phyloP scores from a whole-genome alignment of 2,113 vertebrate genomes.

The Lepisosteus osseus region DNA sequence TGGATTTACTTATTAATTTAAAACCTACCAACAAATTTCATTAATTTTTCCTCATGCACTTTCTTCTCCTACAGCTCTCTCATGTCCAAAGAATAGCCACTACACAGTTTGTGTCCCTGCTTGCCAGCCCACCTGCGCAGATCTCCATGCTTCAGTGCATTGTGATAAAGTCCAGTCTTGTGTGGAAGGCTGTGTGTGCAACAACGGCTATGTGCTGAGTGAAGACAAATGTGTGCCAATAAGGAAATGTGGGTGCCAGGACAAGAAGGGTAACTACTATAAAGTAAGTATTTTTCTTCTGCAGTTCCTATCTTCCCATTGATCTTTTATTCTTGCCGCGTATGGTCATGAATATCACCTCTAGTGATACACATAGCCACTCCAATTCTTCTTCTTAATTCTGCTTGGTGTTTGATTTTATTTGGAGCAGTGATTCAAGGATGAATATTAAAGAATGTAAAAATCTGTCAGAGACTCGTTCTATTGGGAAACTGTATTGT shows the following conservation, averaged over 20 bases:
- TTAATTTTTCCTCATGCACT: not conserved
- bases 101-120: slow-evolving; percentile 61
- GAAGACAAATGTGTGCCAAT: slow-evolving; percentile 65
- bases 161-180: slow-evolving; percentile 60
- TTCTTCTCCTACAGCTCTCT: slow-evolving; percentile 48
- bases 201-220: slow-evolving; percentile 66
- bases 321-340: too few species aligned
- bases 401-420: too few species aligned
- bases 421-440: too few species aligned
- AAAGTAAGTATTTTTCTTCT: slow-evolving; percentile 49
- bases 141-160: slow-evolving; percentile 59
- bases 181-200: slow-evolving; percentile 69
- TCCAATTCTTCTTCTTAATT: too few species aligned
- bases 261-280: slow-evolving; percentile 61
- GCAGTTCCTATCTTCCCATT: too few species aligned
- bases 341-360: too few species aligned
- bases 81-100: slow-evolving; percentile 65
- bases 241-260: slow-evolving; percentile 70
- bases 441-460: too few species aligned
- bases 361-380: too few species aligned
- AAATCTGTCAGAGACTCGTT: too few species aligned
- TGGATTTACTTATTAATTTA: too few species aligned
- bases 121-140: slow-evolving; percentile 71
- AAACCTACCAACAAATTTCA: too few species aligned
- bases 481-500: too few species aligned